Base-by-base conservation (phyloP, 2,797 vertebrate genomes). In the Poecilia picta region DNA sequence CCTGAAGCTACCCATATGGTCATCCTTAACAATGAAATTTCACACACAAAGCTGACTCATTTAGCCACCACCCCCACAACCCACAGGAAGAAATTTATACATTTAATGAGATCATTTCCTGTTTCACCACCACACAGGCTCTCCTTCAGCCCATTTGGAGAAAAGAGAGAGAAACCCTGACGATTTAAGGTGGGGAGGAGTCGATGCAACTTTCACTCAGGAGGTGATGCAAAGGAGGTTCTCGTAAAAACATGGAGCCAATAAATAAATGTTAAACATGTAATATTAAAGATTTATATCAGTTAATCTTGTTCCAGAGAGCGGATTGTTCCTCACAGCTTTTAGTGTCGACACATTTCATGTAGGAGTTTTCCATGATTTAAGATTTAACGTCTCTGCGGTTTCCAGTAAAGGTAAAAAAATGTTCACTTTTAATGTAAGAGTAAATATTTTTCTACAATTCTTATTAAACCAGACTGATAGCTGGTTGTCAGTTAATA, bases 21-120 rank as follows among this genome's bases (percentile, higher is more conserved):
- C 73, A 57, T 74, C 73, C 53, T 31, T 55, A 39, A 68, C 49
- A 31, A 28, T 47, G 12, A 45, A 28, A 75, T 76, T 76, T 76
- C 59, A 64, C 45, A 64, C 74, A 62, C 41, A 36, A 76, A 45
- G 16, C 36, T 59, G 53, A 75, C 39, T 59, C 73, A 45, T 45
- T 73, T 33, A 76, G 36, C 41, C 51, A 36, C 2, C 15, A 0
- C 25, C 25, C 39, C 36, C n/a, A 13, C 13, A 31, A 28, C 41
- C 25, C 43, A 31, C 55, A 62, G 74, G 55, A 75, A 62, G 74
- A 46, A n/a, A 45, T 71, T 71, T 45, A 71, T 71, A 71, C 68
- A 71, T 55, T 55, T 53, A 55, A 74, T 23, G 5, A 36, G 72
- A 33, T 73, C 13, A 28, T 73, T 73, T 51, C 72, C 46, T 33